Evolutionary conservation across 2,797 vertebrate genomes (phyloP).

Genomic region (Spheniscus humboldti): DNA sequence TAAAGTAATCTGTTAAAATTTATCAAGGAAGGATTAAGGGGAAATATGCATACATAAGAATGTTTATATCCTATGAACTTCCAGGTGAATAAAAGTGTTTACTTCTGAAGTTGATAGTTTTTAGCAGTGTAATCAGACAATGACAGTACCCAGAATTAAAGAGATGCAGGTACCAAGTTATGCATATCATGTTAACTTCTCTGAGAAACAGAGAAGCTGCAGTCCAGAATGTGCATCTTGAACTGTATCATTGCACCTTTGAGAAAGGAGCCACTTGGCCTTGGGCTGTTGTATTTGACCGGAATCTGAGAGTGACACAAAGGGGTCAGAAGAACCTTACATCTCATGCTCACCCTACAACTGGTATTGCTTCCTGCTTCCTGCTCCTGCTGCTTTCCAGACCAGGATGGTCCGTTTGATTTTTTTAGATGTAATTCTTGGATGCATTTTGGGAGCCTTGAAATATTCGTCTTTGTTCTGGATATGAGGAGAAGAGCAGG

Average conservation of each 20-base stretch:
- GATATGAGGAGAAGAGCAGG: not conserved
- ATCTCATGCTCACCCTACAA: not conserved
- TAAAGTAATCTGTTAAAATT: not conserved
- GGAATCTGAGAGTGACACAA: not conserved
- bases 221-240: not conserved
- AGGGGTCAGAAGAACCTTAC: not conserved
- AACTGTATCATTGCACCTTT: not conserved
- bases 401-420: not conserved
- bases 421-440: not conserved
- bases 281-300: not conserved
- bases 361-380: not conserved
- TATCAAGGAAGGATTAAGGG: not conserved
- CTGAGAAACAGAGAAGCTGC: not conserved
- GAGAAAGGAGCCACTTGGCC: not conserved
- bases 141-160: not conserved
- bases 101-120: not conserved
- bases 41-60: not conserved
- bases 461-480: not conserved
- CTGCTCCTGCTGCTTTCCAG: not conserved
- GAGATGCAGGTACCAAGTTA: not conserved
- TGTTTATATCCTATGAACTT: not conserved
- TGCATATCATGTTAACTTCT: not conserved
- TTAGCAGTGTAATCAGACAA: not conserved
- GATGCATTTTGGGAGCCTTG: not conserved
- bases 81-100: not conserved